Conservation (phyloP, 2,888 invertebrate genomes). For the Zonitis immaculata region DNA sequence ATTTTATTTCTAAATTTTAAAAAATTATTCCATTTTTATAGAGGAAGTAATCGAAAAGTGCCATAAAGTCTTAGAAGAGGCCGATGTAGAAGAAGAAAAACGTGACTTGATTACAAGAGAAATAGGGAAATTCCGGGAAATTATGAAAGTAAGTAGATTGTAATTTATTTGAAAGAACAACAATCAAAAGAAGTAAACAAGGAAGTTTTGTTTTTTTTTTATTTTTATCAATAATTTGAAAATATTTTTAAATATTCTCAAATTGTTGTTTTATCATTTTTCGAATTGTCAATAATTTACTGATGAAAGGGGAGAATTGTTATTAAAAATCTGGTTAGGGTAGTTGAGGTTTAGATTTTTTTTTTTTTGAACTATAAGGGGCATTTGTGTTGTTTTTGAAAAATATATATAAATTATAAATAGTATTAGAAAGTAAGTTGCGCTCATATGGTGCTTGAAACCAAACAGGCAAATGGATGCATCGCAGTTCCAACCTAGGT, state of each 20-base stretch:
- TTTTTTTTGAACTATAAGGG: slow-evolving; percentile 15
- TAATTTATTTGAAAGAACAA: slow-evolving; percentile 1
- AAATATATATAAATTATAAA: slow-evolving; percentile 17
- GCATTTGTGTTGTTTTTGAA: not conserved
- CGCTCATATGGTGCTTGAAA: slow-evolving; percentile 50
- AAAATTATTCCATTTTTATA: slow-evolving; percentile 41
- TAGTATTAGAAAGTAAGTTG: slow-evolving; percentile 43
- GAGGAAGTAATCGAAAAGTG: slow-evolving; percentile 64
- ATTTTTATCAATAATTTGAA: not conserved
- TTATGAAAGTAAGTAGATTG: slow-evolving; percentile 87
- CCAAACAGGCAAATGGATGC: slow-evolving; percentile 50
- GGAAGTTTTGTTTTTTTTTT: slow-evolving; percentile 1
- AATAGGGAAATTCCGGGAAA: slow-evolving; percentile 96
- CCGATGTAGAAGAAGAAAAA: slow-evolving; percentile 94
- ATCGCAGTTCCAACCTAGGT: slow-evolving; percentile 49
- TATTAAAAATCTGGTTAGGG: slow-evolving; percentile 14
- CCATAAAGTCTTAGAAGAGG: slow-evolving; percentile 70
- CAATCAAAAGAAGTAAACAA: not conserved
- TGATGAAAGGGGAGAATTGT: not conserved
- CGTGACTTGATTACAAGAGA: slow-evolving; percentile 93
- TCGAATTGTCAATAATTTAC: slow-evolving; percentile 1
- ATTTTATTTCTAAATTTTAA: too few relatives aligned
- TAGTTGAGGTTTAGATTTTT: slow-evolving; percentile 23
- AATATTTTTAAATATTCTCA: not conserved
- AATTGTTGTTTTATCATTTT: slow-evolving; percentile 7